Conservation (phyloP, 2,797 vertebrate species). For the Scleropages formosus region DNA sequence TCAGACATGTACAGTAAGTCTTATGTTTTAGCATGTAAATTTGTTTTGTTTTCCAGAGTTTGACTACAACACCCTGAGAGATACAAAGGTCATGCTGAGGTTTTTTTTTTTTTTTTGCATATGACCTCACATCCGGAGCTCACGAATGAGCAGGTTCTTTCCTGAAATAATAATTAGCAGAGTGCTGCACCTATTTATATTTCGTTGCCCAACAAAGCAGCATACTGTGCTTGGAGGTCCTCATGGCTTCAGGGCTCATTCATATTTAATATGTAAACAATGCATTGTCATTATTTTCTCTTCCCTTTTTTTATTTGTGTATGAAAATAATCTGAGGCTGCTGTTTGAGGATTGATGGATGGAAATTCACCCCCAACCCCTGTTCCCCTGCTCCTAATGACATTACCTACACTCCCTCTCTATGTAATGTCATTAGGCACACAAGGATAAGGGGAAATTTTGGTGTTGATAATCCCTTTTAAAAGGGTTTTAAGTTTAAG, state of each 20-base stretch:
- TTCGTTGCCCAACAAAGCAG: not conserved
- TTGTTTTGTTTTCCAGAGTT: too few species aligned
- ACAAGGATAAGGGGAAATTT: slow-evolving; percentile 17
- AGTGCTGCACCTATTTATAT: slow-evolving; percentile 4
- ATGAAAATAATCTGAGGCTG: slow-evolving; percentile 21
- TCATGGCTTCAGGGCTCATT: slow-evolving; percentile 22
- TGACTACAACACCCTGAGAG: too few species aligned
- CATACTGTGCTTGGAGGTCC: not conserved
- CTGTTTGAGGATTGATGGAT: slow-evolving; percentile 24
- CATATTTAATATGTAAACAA: slow-evolving; percentile 29
- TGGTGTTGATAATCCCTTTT: slow-evolving; percentile 23
- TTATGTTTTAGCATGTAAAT: too few species aligned
- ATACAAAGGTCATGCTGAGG: too few species aligned
- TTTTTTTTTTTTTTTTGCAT: not conserved
- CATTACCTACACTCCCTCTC: slow-evolving; percentile 1
- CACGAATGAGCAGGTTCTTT: slow-evolving; percentile 4
- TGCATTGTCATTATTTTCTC: slow-evolving; percentile 2
- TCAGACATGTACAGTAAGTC: too few species aligned
- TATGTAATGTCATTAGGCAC: slow-evolving; percentile 8
- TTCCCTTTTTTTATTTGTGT: slow-evolving; percentile 25
- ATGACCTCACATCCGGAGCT: not conserved
- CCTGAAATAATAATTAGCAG: not conserved
- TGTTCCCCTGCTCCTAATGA: slow-evolving; percentile 20
- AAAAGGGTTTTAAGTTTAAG: slow-evolving; percentile 3
- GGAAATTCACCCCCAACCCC: not conserved